phyloP scores from a whole-genome alignment of 2,888 invertebrate species.

The Orthosia gothica region DNA sequence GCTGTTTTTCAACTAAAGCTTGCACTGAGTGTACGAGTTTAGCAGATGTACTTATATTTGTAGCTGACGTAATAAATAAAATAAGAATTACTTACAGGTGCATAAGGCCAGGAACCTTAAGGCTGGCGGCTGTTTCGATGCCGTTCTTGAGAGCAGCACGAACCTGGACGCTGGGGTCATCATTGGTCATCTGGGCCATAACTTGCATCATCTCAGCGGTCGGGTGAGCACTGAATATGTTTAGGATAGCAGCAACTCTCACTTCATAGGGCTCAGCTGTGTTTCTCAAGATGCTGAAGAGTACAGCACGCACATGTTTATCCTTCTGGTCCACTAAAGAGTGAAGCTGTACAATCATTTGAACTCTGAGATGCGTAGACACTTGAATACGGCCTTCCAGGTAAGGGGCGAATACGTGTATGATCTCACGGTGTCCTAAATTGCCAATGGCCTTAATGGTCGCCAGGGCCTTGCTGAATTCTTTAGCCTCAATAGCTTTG shows the following conservation, averaged over 20 bases:
- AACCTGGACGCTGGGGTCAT: slow-evolving; percentile 92
- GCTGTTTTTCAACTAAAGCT: no score
- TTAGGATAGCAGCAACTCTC: slow-evolving; percentile 92
- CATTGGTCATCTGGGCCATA: slow-evolving; percentile 93
- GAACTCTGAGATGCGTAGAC: slow-evolving; percentile 92
- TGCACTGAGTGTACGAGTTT: no score
- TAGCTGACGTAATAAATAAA: not conserved
- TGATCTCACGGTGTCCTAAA: slow-evolving; percentile 92
- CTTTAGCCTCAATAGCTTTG: slow-evolving; percentile 88
- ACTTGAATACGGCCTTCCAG: slow-evolving; percentile 92
- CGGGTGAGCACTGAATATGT: slow-evolving; percentile 92
- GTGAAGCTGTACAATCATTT: slow-evolving; percentile 92
- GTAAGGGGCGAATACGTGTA: slow-evolving; percentile 93
- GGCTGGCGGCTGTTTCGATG: slow-evolving; percentile 91
- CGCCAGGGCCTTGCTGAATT: slow-evolving; percentile 91
- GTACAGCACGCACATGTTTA: slow-evolving; percentile 89
- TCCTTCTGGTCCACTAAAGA: slow-evolving; percentile 90
- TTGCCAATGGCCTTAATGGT: slow-evolving; percentile 93
- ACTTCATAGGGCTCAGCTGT: slow-evolving; percentile 93
- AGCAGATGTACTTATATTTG: not conserved
- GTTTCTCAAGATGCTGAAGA: slow-evolving; percentile 93
- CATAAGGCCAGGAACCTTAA: slow-evolving; percentile 83
- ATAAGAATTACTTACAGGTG: slow-evolving; percentile 88
- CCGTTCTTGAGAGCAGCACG: slow-evolving; percentile 93
- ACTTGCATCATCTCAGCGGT: slow-evolving; percentile 92